Conservation (phyloP, 2,888 invertebrate genomes). For the Apoda limacodes region DNA sequence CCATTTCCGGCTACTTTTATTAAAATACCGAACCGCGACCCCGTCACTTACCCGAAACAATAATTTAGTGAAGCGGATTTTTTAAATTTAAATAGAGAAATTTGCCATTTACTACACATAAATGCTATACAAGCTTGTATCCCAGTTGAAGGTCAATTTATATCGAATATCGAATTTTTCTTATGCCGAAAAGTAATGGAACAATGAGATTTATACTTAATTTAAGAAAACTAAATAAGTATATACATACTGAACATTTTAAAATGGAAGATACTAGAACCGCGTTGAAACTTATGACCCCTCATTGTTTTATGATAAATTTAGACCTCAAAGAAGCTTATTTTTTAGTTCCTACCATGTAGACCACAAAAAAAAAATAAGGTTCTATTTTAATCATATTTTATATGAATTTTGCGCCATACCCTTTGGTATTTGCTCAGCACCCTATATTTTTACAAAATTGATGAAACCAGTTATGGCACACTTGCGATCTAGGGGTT, state of each 20-base stretch:
- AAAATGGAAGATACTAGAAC: conserved; percentile 18
- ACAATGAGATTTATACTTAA: conserved; percentile 16
- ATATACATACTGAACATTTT: conserved; percentile 13
- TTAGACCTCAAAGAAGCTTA: conserved; percentile 12
- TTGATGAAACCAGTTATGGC: conserved; percentile 4
- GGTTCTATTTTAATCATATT: too few relatives aligned
- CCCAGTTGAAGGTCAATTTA: conserved; percentile 10
- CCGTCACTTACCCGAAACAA: too few relatives aligned
- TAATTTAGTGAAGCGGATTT: too few relatives aligned
- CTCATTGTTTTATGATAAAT: conserved; percentile 8
- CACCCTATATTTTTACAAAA: conserved; percentile 8
- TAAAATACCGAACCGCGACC: too few relatives aligned
- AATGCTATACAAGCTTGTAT: conserved; percentile 6
- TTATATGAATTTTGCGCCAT: conserved; percentile 1
- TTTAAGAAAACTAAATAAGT: conserved; percentile 16
- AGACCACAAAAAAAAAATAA: conserved; percentile 5
- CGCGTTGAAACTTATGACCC: conserved; percentile 8
- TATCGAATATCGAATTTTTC: conserved; percentile 12
- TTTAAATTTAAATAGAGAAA: conserved; percentile 24
- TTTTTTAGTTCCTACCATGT: conserved; percentile 7
- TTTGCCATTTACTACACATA: conserved; percentile 6
- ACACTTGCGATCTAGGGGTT: conserved; percentile 4
- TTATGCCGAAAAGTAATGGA: conserved; percentile 15
- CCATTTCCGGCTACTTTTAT: conserved; percentile 4
- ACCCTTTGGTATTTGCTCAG: conserved; percentile 3